A percentile compares a stretch with the other conserved stretches of the same genome.
phyloP scores from a whole-genome alignment of 2,797 vertebrate genomes.

The Microcaecilia unicolor region DNA sequence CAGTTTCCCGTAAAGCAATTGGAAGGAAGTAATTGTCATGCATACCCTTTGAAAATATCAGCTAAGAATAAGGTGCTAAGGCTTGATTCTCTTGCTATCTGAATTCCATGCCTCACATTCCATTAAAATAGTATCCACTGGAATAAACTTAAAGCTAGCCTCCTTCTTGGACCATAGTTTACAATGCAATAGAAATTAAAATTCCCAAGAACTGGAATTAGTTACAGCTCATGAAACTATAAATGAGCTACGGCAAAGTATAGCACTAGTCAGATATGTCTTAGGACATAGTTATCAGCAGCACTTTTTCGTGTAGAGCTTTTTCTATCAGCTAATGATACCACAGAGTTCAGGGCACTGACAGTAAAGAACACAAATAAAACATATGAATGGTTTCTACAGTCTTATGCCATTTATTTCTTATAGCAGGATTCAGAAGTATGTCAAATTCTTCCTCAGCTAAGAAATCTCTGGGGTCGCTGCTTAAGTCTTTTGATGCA shows the following conservation, averaged over 20 bases:
- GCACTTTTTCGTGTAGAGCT: slow-evolving; percentile 3
- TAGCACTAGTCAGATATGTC: not conserved
- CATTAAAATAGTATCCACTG: too few relatives aligned
- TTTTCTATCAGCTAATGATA: not conserved
- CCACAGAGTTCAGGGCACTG: slow-evolving; percentile 1
- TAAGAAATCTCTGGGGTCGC: slow-evolving; percentile 8
- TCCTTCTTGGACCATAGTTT: not conserved
- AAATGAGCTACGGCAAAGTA: slow-evolving; percentile 5
- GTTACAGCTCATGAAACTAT: not conserved
- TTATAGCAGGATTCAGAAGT: slow-evolving; percentile 6
- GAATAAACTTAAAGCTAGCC: too few relatives aligned
- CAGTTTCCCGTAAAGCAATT: too few relatives aligned
- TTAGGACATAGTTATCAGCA: not conserved
- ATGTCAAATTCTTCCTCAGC: slow-evolving; percentile 4
- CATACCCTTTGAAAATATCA: too few relatives aligned
- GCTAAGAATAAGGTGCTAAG: too few relatives aligned
- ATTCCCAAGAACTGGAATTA: slow-evolving; percentile 5
- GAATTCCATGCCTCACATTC: too few relatives aligned
- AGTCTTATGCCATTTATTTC: not conserved
- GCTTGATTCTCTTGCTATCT: too few relatives aligned
- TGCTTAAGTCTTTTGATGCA: slow-evolving; percentile 27
- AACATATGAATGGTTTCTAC: not conserved
- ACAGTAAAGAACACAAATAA: not conserved
- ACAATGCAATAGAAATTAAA: slow-evolving; percentile 4
- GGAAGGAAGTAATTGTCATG: too few relatives aligned